Conservation (phyloP, 2,797 vertebrate genomes). For the Melanotaenia trifasciata region DNA sequence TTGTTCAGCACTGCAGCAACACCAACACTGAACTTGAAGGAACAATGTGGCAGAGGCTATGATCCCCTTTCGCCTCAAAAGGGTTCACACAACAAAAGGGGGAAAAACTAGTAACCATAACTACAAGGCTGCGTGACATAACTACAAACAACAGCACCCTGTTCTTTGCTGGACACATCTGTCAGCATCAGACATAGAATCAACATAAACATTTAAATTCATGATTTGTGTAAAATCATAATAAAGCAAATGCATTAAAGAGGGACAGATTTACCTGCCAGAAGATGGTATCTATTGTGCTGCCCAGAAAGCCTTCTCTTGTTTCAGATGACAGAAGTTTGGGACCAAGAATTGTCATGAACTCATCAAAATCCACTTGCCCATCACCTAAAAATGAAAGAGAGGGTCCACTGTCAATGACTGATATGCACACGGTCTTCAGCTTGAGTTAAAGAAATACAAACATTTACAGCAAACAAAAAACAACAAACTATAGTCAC, state of each 20-base stretch:
- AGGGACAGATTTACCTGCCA: constrained; percentile 89
- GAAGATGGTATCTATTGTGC: constrained; percentile 97
- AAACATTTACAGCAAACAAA: too few relatives aligned
- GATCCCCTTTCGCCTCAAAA: too few relatives aligned
- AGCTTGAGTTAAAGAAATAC: neutral
- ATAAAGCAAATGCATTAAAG: neutral
- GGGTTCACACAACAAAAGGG: too few relatives aligned
- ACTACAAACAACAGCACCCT: neutral
- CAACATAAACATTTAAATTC: neutral
- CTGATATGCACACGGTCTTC: neutral
- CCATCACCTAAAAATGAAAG: constrained; percentile 87
- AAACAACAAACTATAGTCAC: neutral
- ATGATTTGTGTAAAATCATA: neutral
- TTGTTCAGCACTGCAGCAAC: neutral
- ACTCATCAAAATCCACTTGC: constrained; percentile 96
- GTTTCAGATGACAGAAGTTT: constrained; percentile 95
- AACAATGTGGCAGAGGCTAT: too few relatives aligned
- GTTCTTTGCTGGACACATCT: neutral
- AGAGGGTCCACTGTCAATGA: neutral
- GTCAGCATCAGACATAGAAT: neutral
- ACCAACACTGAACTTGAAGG: too few relatives aligned
- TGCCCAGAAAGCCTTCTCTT: constrained; percentile 93
- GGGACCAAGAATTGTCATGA: constrained; percentile 97
- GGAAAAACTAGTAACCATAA: neutral
- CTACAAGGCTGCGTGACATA: neutral